Conservation (phyloP, 2,888 invertebrate species). For the Spilosoma lubricipeda region DNA sequence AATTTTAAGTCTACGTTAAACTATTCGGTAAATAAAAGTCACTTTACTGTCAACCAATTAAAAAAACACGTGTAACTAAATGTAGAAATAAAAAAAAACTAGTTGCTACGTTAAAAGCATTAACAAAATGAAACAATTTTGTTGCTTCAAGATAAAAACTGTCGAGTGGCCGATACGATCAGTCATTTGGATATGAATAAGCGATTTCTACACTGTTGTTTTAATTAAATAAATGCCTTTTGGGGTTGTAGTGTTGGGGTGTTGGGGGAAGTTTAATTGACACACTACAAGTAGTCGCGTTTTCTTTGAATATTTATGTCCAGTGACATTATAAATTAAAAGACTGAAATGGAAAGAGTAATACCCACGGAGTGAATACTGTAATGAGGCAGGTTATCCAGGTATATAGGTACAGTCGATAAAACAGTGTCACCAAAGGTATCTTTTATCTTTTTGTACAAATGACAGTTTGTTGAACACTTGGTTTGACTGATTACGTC, state of each 20-base stretch:
- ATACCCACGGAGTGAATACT: not conserved
- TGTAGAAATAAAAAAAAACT: not conserved
- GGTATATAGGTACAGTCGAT: not conserved
- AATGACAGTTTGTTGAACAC: too few relatives aligned
- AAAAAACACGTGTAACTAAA: not conserved
- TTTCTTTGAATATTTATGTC: not conserved
- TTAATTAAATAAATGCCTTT: slow-evolving; percentile 52
- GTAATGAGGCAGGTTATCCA: not conserved
- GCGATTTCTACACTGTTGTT: slow-evolving; percentile 43
- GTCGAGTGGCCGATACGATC: slow-evolving; percentile 42
- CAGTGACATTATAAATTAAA: not conserved
- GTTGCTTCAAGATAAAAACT: slow-evolving; percentile 22
- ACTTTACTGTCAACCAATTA: not conserved
- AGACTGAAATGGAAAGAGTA: not conserved
- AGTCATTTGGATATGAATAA: slow-evolving; percentile 48
- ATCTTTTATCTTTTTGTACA: not conserved
- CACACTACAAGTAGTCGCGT: slow-evolving; percentile 3
- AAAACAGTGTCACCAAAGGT: not conserved
- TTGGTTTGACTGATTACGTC: not conserved
- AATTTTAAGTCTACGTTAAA: not conserved
- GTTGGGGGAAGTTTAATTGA: slow-evolving; percentile 20
- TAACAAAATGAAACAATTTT: slow-evolving; percentile 36
- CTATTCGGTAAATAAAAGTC: not conserved
- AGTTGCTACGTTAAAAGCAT: slow-evolving; percentile 9
- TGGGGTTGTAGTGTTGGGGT: slow-evolving; percentile 30